Evolutionary conservation across 2,797 vertebrate genomes (phyloP), one percentile per base, ranked within the genome.

Genomic region (Dromococcyx pavoninus): DNA sequence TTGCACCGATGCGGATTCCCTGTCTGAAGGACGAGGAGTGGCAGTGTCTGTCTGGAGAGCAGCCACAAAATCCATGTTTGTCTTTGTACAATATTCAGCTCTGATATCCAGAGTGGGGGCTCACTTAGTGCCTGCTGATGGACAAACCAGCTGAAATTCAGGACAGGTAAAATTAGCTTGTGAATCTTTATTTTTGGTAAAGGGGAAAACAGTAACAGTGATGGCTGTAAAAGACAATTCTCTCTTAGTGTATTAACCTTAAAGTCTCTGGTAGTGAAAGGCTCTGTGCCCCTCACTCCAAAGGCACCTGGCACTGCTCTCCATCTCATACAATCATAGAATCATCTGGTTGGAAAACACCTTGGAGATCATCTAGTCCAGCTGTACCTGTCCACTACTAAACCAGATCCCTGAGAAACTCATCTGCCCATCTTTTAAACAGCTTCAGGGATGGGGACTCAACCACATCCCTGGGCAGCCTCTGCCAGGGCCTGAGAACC

Each of bases 231-330:
- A 88, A 74, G 76, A 65, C 15, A 5, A 37, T 87, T 96, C 90
- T 85, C 35, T 88, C 90, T 78, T 27, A 67, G 56, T 88, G 30
- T 25, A 24, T 67, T 60, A 46, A 84, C 93, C 97, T 5, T 94
- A 19, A 95, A 94, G 83, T 83, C 91, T 97, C 94, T 98, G 92
- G 64, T 95, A 89, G 77, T 96, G 93, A 96, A 96, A 96, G 81
- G 70, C 86, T 97, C 91, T 96, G 94, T 96, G 95, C 96, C 76
- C 80, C 86, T 87, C 8, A 12, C 82, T 86, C 30, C 87, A 95
- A 96, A 97, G 93, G 97, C 97, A 95, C 96, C 96, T 98, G 97
- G 97, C 94, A 97, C 96, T 81, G 94, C 96, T 97, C 86, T 97
- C 94, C 84, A 30, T 57, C 86, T 92, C 72, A n/a, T n/a, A n/a